These are phyloP conservation scores for Tenebrio molitor DNA, from an alignment of 1,140 invertebrate genomes.

Conservation along the genomic window DNA sequence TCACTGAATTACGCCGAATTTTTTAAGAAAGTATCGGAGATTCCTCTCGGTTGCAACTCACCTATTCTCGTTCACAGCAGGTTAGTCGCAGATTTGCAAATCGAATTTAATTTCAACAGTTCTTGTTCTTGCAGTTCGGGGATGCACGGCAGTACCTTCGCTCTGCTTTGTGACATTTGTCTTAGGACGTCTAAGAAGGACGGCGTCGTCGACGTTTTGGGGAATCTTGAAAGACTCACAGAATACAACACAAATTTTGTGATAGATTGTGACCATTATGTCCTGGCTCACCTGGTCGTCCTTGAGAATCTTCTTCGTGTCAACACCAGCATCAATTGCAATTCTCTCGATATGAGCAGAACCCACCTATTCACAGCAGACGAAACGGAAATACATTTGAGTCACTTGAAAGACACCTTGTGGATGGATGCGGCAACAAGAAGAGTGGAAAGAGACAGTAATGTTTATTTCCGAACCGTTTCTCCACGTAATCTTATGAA, in stretches of 20 bases:
- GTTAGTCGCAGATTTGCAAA: too few relatives aligned
- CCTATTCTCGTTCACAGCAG: constrained; percentile 50
- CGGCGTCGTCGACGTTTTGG: constrained; percentile 84
- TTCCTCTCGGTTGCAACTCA: constrained; percentile 13
- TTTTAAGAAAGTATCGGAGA: constrained; percentile 56
- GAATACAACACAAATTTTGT: constrained; percentile 89
- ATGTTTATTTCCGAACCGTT: too few relatives aligned
- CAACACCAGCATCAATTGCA: constrained; percentile 57
- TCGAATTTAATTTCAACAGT: too few relatives aligned
- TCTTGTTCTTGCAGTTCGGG: constrained; percentile 83
- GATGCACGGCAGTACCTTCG: constrained; percentile 86
- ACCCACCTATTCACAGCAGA: not conserved
- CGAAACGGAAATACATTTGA: constrained; percentile 48
- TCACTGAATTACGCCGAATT: constrained; percentile 68
- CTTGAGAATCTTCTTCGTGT: constrained; percentile 58
- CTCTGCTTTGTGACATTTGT: constrained; percentile 85
- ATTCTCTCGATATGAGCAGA: constrained; percentile 54
- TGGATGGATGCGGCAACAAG: not conserved
- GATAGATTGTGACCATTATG: constrained; percentile 63
- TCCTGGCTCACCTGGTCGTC: constrained; percentile 61
- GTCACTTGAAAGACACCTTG: constrained; percentile 49
- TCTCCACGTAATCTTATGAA: too few relatives aligned
- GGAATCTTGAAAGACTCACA: constrained; percentile 84
- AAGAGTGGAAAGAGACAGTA: constrained; percentile 47
- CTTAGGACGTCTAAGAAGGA: constrained; percentile 76